A percentile compares a stretch with the other conserved stretches of the same genome.
These are phyloP conservation scores for Neosilurus hyrtlii DNA, from an alignment of 2,797 vertebrate species.

Conservation along the genomic window DNA sequence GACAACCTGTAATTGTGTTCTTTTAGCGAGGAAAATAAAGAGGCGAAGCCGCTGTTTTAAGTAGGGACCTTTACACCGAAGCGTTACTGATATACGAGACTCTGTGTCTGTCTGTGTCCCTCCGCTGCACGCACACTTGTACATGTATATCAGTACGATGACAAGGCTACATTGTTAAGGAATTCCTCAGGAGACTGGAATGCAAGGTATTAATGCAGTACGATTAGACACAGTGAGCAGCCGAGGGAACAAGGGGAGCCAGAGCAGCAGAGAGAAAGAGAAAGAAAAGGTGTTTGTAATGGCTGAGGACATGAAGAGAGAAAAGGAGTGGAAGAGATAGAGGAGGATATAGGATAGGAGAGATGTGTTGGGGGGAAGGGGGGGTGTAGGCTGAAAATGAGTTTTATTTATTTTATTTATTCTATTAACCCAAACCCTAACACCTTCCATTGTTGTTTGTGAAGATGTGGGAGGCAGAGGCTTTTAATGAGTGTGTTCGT, in stretches of 20 bases:
- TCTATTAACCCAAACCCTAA: no score
- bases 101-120: neutral
- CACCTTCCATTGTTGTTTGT: constrained; percentile 22
- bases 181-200: constrained; percentile 75
- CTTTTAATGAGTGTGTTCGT: constrained; percentile 18
- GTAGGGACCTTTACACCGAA: neutral
- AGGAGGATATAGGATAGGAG: constrained; percentile 34
- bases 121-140: constrained; percentile 28
- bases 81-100: neutral
- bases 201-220: constrained; percentile 75
- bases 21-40: neutral
- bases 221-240: constrained; percentile 64
- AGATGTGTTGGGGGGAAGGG: constrained; percentile 38
- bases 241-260: constrained; percentile 26
- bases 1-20: neutral
- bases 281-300: constrained; percentile 24
- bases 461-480: neutral
- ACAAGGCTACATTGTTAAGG: constrained; percentile 76
- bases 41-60: neutral
- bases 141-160: constrained; percentile 53
- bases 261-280: neutral
- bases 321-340: constrained; percentile 34
- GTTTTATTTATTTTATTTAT: constrained; percentile 11
- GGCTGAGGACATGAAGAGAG: constrained; percentile 15
- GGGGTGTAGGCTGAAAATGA: constrained; percentile 57